Evolutionary conservation across 2,113 vertebrate species (phyloP).

Genomic region (Zosterops pallidus): DNA sequence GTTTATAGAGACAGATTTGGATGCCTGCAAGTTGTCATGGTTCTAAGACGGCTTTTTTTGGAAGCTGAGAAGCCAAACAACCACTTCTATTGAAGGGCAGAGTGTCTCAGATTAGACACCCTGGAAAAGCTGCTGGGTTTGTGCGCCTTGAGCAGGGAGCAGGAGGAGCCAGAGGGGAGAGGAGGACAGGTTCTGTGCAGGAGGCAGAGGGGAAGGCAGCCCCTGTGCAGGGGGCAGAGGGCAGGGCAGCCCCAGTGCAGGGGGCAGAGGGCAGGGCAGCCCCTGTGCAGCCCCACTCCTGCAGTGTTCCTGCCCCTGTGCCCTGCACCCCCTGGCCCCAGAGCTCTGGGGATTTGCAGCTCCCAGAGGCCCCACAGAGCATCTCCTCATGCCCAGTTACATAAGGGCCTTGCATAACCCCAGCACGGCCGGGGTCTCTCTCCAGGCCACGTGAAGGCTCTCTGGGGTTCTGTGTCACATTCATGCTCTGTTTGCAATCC

Average conservation of each 20-base stretch:
- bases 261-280: too few species aligned
- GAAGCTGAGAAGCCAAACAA: background rate
- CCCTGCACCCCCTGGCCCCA: rapidly evolving
- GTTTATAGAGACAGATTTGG: background rate
- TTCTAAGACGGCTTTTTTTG: background rate
- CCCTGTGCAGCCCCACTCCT: too few species aligned
- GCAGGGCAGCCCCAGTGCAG: too few species aligned
- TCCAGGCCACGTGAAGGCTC: background rate
- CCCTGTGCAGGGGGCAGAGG: too few species aligned
- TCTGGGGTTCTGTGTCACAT: background rate
- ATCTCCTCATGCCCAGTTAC: background rate
- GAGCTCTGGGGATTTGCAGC: background rate
- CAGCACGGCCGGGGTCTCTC: background rate
- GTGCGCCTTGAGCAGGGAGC: background rate
- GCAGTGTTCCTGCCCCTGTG: too few species aligned
- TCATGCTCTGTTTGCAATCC: background rate
- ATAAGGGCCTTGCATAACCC: background rate
- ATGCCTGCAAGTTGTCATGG: background rate
- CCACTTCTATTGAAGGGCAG: background rate
- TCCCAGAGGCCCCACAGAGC: background rate
- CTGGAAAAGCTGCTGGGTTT: rapidly evolving
- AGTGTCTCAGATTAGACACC: background rate
- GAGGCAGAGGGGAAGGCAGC: background rate
- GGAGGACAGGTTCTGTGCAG: too few species aligned
- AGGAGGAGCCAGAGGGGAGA: background rate